Percentiles rank a stretch among this genome's conserved stretches.
phyloP scores from a whole-genome alignment of 37 sponge, comb jelly and placozoan genomes.

The Theonella swinhoei region DNA sequence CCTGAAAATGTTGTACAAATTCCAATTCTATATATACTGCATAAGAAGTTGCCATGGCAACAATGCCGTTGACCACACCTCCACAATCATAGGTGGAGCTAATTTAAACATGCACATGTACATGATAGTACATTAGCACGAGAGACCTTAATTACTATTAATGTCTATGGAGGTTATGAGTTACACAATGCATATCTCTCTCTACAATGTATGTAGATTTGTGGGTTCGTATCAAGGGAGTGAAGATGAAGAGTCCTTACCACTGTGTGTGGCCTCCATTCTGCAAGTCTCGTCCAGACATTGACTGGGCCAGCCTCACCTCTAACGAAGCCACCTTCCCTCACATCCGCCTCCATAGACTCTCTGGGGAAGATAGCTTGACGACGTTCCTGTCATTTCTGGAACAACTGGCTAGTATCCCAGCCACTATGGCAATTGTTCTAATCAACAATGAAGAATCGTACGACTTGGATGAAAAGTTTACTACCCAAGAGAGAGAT shows the following conservation, averaged over 20 bases:
- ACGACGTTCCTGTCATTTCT: not conserved
- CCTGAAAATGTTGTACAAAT: no score
- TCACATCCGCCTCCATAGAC: not conserved
- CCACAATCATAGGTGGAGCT: no score
- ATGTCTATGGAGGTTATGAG: no score
- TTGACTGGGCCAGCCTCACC: not conserved
- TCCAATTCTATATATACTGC: no score
- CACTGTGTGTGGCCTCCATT: not conserved
- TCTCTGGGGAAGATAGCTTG: not conserved
- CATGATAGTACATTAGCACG: no score
- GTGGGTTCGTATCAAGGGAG: not conserved
- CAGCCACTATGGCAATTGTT: not conserved
- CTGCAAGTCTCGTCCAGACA: not conserved
- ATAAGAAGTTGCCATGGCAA: no score
- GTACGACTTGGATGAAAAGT: not conserved
- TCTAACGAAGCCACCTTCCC: not conserved
- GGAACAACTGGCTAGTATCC: not conserved
- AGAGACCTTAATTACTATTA: no score
- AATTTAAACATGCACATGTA: no score
- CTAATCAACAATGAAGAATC: not conserved
- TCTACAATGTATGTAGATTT: not conserved
- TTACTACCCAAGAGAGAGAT: not conserved
- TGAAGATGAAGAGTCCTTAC: not conserved
- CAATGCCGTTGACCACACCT: no score
- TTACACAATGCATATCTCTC: not conserved